Conservation (phyloP, 30 jellyfish, hydroid and myxozoan genomes). For the Sanderia malayensis region DNA sequence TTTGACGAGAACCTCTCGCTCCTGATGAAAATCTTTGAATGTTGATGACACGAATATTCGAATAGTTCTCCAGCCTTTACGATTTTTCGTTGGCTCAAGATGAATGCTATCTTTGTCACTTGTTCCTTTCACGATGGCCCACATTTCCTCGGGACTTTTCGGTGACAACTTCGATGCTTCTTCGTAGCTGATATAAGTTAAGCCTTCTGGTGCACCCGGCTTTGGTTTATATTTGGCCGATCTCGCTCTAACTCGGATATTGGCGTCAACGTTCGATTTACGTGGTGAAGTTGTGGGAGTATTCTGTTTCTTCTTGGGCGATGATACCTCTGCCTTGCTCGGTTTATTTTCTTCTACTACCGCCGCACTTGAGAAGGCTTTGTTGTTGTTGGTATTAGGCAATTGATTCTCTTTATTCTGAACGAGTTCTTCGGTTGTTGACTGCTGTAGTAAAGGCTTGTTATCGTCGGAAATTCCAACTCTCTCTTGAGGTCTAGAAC, state of each 20-base stretch:
- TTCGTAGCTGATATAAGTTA: constrained; percentile 29
- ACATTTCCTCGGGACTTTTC: constrained; percentile 88
- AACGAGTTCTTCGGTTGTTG: not conserved
- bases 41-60: constrained; percentile 97
- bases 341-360: not conserved
- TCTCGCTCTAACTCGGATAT: not conserved
- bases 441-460: not conserved
- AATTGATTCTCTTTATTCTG: not conserved
- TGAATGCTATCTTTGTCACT: constrained; percentile 63
- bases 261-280: not conserved
- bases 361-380: not conserved
- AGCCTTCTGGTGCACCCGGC: not conserved
- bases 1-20: constrained; percentile 95
- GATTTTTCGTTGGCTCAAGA: constrained; percentile 84
- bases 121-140: constrained; percentile 91
- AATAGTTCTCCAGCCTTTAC: constrained; percentile 98
- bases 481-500: constrained; percentile 1
- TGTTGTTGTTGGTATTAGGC: not conserved
- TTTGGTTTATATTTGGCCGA: constrained; percentile 7
- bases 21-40: constrained; percentile 97
- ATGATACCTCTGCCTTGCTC: not conserved
- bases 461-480: not conserved
- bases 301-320: not conserved
- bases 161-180: constrained; percentile 75
- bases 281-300: not conserved